Evolutionary conservation across 2,888 invertebrate genomes (phyloP).

Genomic region (Steromphala cineraria): DNA sequence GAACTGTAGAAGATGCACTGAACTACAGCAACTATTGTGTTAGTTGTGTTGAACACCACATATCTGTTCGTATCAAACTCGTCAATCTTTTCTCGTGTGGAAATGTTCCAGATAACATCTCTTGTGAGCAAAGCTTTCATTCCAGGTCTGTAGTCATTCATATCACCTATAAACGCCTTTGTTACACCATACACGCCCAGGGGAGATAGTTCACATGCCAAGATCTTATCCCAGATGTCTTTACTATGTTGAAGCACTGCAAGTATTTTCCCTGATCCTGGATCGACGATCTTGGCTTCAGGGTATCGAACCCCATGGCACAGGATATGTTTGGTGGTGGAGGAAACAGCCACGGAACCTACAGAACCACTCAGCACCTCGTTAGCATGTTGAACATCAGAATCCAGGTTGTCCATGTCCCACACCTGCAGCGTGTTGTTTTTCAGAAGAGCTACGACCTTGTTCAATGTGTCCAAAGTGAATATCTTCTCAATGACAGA

Average conservation of each 20-base stretch:
- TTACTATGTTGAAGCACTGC: constrained; percentile 57
- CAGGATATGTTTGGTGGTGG: constrained; percentile 41
- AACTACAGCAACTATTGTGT: constrained; percentile 49
- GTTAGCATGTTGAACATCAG: constrained; percentile 58
- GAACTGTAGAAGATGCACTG: constrained; percentile 51
- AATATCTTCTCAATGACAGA: constrained; percentile 62
- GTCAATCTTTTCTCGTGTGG: constrained; percentile 42
- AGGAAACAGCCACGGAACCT: constrained; percentile 41
- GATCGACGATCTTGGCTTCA: constrained; percentile 63
- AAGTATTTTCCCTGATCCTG: constrained; percentile 48
- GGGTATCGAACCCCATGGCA: constrained; percentile 49
- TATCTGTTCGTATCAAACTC: constrained; percentile 34
- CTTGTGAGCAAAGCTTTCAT: constrained; percentile 48
- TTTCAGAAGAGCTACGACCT: constrained; percentile 60
- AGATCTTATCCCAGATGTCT: constrained; percentile 39
- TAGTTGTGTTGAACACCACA: constrained; percentile 52
- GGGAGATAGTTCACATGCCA: constrained; percentile 52
- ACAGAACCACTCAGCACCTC: constrained; percentile 58
- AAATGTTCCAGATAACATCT: constrained; percentile 62
- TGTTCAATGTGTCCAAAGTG: constrained; percentile 58
- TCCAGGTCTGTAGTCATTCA: neutral
- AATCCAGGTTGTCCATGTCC: constrained; percentile 67
- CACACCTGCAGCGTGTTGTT: constrained; percentile 68
- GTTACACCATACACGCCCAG: constrained; percentile 57
- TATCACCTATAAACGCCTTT: constrained; percentile 34